A percentile compares a stretch with the other conserved stretches of the same genome.
These are phyloP conservation scores for Callyntrura guangdongensis DNA, from an alignment of 2,888 invertebrate genomes.

Conservation along the genomic window DNA sequence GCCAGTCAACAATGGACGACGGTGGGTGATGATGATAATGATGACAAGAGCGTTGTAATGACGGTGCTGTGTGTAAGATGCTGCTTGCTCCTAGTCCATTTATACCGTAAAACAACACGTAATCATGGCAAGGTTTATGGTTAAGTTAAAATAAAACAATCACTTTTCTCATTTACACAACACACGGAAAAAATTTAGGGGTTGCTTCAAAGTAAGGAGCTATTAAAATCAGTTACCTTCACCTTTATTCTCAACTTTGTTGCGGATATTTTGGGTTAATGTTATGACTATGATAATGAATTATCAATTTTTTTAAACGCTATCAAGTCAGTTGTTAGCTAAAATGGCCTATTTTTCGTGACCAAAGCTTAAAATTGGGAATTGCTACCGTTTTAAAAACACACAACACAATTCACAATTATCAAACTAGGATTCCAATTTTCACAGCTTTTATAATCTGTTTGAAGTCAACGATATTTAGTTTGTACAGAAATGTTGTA, in stretches of 20 bases:
- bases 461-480: neutral
- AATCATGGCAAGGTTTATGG: conserved; percentile 16
- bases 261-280: neutral
- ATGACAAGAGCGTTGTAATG: neutral
- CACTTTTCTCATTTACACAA: neutral
- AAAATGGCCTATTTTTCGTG: too few species aligned
- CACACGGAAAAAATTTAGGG: neutral
- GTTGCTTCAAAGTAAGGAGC: too few species aligned
- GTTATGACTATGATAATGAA: too few species aligned
- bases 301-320: too few species aligned
- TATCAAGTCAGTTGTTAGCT: too few species aligned
- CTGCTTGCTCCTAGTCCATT: neutral
- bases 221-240: conserved; percentile 24
- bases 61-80: neutral
- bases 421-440: too few species aligned
- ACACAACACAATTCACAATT: too few species aligned
- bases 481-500: neutral
- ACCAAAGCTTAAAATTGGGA: too few species aligned
- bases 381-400: too few species aligned
- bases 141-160: neutral
- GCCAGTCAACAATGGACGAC: neutral
- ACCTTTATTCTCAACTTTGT: conserved; percentile 43
- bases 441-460: neutral
- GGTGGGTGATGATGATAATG: neutral
- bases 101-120: conserved; percentile 9